Percentiles rank a stretch among this genome's conserved stretches.
phyloP scores from a whole-genome alignment of 2,888 invertebrate genomes.

The Erebia palarica region DNA sequence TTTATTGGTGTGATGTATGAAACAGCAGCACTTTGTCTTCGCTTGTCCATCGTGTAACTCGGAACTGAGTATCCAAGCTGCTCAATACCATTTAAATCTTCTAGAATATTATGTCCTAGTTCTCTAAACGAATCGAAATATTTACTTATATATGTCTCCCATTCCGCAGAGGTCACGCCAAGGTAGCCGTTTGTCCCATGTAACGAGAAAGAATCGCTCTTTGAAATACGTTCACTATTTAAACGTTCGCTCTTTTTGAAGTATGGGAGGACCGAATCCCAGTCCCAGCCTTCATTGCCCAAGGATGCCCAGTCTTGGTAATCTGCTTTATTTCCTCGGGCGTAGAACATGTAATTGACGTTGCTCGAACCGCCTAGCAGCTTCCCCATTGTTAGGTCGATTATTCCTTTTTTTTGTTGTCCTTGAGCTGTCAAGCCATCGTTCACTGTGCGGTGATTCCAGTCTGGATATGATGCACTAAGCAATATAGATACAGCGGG shows the following conservation, averaged over 20 bases:
- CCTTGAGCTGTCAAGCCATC: constrained; percentile 53
- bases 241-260: constrained; percentile 57
- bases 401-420: constrained; percentile 42
- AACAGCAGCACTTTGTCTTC: constrained; percentile 53
- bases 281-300: constrained; percentile 78
- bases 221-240: constrained; percentile 40
- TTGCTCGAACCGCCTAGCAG: constrained; percentile 85
- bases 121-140: constrained; percentile 53
- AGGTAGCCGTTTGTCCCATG: constrained; percentile 50
- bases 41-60: constrained; percentile 46
- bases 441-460: constrained; percentile 53
- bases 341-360: constrained; percentile 85
- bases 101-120: constrained; percentile 50
- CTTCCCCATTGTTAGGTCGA: constrained; percentile 82
- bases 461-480: constrained; percentile 49
- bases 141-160: constrained; percentile 64
- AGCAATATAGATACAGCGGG: constrained; percentile 55
- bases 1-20: constrained; percentile 53
- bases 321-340: constrained; percentile 84
- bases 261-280: constrained; percentile 53
- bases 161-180: constrained; percentile 56
- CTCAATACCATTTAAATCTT: constrained; percentile 52
- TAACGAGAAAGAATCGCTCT: constrained; percentile 54
- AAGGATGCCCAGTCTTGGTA: constrained; percentile 85
- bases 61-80: constrained; percentile 54